A percentile compares a stretch with the other conserved stretches of the same genome.
Evolutionary conservation across 2,797 vertebrate genomes (phyloP).

Genomic region (Lepus oiostolus): DNA sequence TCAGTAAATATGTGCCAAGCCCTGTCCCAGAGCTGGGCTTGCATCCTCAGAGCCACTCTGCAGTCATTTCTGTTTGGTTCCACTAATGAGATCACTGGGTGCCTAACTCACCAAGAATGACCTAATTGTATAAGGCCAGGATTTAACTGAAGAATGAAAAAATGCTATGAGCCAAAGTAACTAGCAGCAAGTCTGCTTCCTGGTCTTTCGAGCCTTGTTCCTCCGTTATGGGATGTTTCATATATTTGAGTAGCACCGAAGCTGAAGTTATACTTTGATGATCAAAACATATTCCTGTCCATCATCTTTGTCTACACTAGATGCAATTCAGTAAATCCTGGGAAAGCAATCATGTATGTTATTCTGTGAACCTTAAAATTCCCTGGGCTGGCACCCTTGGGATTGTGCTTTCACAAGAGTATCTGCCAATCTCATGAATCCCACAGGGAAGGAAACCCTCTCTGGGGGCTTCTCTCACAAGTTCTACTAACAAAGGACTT

Average conservation of each 20-base stretch:
- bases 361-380: conserved; percentile 18
- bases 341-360: conserved; percentile 1
- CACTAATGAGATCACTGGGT: background rate
- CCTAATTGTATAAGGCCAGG: background rate
- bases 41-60: background rate
- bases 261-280: conserved; percentile 41
- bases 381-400: background rate
- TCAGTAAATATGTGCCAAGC: background rate
- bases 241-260: conserved; percentile 59
- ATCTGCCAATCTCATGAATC: conserved; percentile 23
- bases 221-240: conserved; percentile 43
- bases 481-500: conserved; percentile 32
- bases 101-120: background rate
- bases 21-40: background rate
- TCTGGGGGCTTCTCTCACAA: background rate
- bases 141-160: conserved; percentile 24
- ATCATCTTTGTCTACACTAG: background rate
- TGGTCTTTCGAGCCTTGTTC: conserved; percentile 13
- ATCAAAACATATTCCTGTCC: conserved; percentile 33
- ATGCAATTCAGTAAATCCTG: conserved; percentile 31
- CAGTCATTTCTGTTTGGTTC: background rate
- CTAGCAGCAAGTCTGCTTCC: background rate
- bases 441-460: background rate
- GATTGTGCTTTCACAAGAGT: background rate
- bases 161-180: conserved; percentile 35